Evolutionary conservation across 2,888 invertebrate genomes (phyloP).

Genomic region (Ennomos quercinarius): DNA sequence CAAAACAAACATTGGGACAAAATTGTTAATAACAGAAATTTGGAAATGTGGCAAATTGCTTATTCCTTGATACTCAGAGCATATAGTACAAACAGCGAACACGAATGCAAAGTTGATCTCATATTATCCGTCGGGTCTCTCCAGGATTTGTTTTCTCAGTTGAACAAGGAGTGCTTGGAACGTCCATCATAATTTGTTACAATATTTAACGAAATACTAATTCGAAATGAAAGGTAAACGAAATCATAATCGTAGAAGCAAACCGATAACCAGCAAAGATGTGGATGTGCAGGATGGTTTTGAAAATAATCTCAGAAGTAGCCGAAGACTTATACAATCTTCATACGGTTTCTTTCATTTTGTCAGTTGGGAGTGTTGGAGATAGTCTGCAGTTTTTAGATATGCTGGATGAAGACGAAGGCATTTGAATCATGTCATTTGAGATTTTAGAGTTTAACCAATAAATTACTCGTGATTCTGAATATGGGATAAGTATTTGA

Average conservation of each 20-base stretch:
- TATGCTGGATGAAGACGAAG: conserved; percentile 72
- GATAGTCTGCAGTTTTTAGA: conserved; percentile 71
- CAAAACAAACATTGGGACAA: conserved; percentile 7
- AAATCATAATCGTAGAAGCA: conserved; percentile 16
- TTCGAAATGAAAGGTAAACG: conserved; percentile 41
- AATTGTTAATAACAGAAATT: conserved; percentile 3
- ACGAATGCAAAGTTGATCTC: conserved; percentile 77
- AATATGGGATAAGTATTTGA: not conserved
- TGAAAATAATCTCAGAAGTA: conserved; percentile 67
- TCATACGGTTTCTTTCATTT: conserved; percentile 66
- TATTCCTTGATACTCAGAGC: conserved; percentile 75
- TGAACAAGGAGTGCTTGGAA: conserved; percentile 52
- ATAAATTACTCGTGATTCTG: conserved; percentile 10
- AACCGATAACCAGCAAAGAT: conserved; percentile 49
- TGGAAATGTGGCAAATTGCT: conserved; percentile 80
- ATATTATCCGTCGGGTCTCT: conserved; percentile 70
- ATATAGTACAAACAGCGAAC: conserved; percentile 65
- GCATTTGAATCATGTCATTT: conserved; percentile 36
- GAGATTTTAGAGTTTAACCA: not conserved
- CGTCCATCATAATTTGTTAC: conserved; percentile 19
- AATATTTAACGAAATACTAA: conserved; percentile 37
- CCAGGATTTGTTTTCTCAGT: conserved; percentile 60
- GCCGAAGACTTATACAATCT: conserved; percentile 69
- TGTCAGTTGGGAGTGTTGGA: conserved; percentile 67
- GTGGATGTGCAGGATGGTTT: conserved; percentile 75